phyloP scores from a whole-genome alignment of 1,140 invertebrate species.

The Drosophila rhopaloa region DNA sequence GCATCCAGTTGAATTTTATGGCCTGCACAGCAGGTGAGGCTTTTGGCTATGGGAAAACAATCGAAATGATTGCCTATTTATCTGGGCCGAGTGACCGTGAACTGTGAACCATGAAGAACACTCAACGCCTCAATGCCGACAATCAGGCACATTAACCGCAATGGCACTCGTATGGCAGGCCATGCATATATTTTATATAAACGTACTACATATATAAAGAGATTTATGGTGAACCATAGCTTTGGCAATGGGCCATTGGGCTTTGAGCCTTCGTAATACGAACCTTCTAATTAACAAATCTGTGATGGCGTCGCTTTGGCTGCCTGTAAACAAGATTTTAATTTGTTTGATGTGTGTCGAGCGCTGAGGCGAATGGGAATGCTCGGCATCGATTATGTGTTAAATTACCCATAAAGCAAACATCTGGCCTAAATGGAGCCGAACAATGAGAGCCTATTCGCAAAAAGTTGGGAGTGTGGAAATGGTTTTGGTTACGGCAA shows the following conservation, averaged over 20 bases:
- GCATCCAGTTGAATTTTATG: conserved; percentile 15
- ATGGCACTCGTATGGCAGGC: neutral
- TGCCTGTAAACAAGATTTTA: conserved; percentile 65
- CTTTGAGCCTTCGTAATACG: conserved; percentile 40
- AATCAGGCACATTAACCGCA: conserved; percentile 30
- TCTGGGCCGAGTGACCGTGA: conserved; percentile 30
- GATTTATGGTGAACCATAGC: conserved; percentile 33
- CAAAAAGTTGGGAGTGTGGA: conserved; percentile 2
- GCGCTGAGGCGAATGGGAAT: conserved; percentile 17
- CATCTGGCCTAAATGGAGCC: conserved; percentile 51
- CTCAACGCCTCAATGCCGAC: conserved; percentile 29
- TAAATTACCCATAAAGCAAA: conserved; percentile 71
- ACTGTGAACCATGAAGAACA: conserved; percentile 27
- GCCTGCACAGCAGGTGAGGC: conserved; percentile 16
- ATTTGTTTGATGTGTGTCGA: conserved; percentile 54
- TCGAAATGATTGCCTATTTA: conserved; percentile 50
- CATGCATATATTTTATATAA: conserved; percentile 5
- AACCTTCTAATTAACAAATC: conserved; percentile 68
- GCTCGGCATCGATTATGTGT: conserved; percentile 70
- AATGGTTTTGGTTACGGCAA: conserved; percentile 21
- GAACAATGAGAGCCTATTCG: conserved; percentile 44
- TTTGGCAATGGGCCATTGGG: conserved; percentile 26
- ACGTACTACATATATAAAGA: neutral
- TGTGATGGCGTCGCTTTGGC: conserved; percentile 42
- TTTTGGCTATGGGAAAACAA: conserved; percentile 5